phyloP scores from a whole-genome alignment of 2,113 vertebrate genomes.

The Aix galericulata region DNA sequence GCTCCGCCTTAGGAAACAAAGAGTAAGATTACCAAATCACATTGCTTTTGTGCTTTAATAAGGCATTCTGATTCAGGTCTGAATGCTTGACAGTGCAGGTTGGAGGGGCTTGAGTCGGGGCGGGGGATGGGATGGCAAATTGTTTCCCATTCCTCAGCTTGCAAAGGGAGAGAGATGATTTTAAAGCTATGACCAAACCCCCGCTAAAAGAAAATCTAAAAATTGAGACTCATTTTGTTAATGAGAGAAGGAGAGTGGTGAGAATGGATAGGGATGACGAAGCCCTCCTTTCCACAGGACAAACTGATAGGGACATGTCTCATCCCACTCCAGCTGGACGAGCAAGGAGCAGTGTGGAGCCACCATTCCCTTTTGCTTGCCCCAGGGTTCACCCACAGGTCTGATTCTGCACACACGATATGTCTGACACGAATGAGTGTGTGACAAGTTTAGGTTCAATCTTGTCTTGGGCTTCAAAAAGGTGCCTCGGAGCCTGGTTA shows the following conservation, averaged over 20 bases:
- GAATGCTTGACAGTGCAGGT: not conserved
- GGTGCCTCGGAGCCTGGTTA: not conserved
- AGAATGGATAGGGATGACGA: not conserved
- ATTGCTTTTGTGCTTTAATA: not conserved
- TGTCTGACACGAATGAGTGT: not conserved
- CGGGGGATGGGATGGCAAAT: no score
- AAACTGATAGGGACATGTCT: not conserved
- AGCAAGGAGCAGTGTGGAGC: not conserved
- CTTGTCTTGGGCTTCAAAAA: not conserved
- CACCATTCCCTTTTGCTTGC: not conserved
- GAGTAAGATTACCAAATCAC: not conserved
- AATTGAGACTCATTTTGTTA: fast-evolving
- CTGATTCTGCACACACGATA: not conserved
- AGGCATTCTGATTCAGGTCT: not conserved
- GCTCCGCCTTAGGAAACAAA: not conserved
- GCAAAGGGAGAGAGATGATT: not conserved
- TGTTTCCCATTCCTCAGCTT: not conserved
- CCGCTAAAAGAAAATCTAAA: not conserved
- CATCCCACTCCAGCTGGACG: not conserved
- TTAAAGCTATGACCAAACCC: not conserved
- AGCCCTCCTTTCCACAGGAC: not conserved
- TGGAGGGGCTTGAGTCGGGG: not conserved
- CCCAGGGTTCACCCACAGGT: not conserved
- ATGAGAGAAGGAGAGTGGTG: not conserved
- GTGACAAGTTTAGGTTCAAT: not conserved